A percentile compares a stretch with the other conserved stretches of the same genome.
phyloP scores from a whole-genome alignment of 2,797 vertebrate genomes.

The Macropodus opercularis region DNA sequence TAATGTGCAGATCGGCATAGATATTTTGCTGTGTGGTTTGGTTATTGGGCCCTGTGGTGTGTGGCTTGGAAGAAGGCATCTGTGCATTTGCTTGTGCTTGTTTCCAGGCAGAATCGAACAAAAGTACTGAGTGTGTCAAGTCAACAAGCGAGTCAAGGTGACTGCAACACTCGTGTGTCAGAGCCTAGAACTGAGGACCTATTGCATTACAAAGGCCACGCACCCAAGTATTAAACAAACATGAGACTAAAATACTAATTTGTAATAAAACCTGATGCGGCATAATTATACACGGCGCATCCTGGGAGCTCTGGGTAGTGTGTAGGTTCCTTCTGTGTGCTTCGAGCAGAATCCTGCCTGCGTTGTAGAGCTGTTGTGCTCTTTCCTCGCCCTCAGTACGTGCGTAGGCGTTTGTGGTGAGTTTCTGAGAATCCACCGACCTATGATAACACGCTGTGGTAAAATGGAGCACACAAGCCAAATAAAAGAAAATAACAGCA shows the following conservation, averaged over 20 bases:
- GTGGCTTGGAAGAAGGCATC: not conserved
- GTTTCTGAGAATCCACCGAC: conserved; percentile 27
- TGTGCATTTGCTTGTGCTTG: not conserved
- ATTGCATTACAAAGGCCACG: not conserved
- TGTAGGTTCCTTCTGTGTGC: not conserved
- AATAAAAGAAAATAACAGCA: conserved; percentile 56
- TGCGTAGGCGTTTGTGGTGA: conserved; percentile 12
- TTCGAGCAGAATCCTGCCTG: not conserved
- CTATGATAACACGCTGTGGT: conserved; percentile 40
- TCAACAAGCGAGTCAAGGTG: not conserved
- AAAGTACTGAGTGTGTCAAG: too few species aligned
- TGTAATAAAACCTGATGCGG: too few species aligned
- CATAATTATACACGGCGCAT: too few species aligned
- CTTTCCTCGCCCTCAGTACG: not conserved
- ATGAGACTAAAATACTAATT: too few species aligned
- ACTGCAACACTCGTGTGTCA: too few species aligned
- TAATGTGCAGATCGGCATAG: not conserved
- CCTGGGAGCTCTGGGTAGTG: not conserved
- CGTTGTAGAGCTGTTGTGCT: not conserved
- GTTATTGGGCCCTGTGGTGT: not conserved
- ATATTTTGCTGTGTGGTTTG: not conserved
- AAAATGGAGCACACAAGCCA: conserved; percentile 36
- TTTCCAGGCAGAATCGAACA: not conserved
- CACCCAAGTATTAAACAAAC: not conserved
- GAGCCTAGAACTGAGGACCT: too few species aligned